A percentile compares a stretch with the other conserved stretches of the same genome.
Conservation (phyloP, 2,888 invertebrate species). For the Drosophila mettleri region DNA sequence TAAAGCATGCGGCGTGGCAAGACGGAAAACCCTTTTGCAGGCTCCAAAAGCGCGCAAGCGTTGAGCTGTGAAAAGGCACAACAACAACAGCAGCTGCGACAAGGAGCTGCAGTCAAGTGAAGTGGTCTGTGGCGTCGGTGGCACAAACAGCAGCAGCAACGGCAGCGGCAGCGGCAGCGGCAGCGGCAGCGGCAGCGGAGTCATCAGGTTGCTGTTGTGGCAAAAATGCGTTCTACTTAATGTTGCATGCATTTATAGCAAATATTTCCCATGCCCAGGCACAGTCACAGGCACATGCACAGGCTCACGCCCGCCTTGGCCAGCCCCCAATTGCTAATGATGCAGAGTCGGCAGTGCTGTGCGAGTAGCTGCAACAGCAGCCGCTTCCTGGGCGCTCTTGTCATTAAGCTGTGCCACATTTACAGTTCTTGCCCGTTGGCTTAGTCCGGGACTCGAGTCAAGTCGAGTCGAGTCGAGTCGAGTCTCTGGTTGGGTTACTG, state of each 20-base stretch:
- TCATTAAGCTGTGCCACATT: conserved; percentile 76
- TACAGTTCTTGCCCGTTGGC: conserved; percentile 77
- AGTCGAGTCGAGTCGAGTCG: conserved; percentile 1
- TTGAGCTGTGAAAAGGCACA: conserved; percentile 73
- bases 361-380: conserved; percentile 34
- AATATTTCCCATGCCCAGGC: conserved; percentile 73
- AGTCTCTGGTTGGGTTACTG: conserved; percentile 52
- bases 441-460: conserved; percentile 16
- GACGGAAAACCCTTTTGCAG: conserved; percentile 58
- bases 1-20: conserved; percentile 53
- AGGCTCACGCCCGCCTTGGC: conserved; percentile 43
- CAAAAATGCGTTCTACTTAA: conserved; percentile 78
- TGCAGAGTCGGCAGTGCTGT: conserved; percentile 35
- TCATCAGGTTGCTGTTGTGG: conserved; percentile 42
- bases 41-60: conserved; percentile 70
- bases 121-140: conserved; percentile 4
- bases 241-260: conserved; percentile 80
- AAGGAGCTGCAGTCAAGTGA: conserved; percentile 15
- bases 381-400: conserved; percentile 63
- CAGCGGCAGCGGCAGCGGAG: conserved; percentile 23
- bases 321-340: conserved; percentile 76
- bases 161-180: conserved; percentile 52
- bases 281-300: conserved; percentile 16
- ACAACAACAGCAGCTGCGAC: conserved; percentile 31
- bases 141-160: conserved; percentile 27